Percentiles rank a stretch among this genome's conserved stretches.
Evolutionary conservation across 2,113 vertebrate genomes (phyloP).

Genomic region (Anolis carolinensis): DNA sequence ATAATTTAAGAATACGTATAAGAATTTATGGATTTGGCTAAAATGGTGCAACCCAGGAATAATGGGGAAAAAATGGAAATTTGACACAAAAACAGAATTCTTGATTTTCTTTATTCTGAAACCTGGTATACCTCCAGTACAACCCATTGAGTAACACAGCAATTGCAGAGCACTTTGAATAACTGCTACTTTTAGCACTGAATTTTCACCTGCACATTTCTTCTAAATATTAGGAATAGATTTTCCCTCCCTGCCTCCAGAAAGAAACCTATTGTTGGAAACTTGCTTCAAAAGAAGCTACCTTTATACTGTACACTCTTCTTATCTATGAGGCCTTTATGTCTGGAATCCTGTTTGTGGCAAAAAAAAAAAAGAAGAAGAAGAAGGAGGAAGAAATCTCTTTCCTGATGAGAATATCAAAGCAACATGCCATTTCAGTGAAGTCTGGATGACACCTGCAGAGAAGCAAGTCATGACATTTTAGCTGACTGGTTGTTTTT

Average conservation of each 20-base stretch:
- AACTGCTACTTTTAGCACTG: conserved; percentile 48
- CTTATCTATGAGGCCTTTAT: conserved; percentile 59
- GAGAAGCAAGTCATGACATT: conserved; percentile 71
- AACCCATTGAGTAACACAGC: conserved; percentile 26
- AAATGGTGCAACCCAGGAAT: neutral
- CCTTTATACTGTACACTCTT: conserved; percentile 42
- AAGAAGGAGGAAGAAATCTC: no score
- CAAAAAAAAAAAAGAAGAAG: conserved; percentile 50
- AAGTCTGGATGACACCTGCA: conserved; percentile 65
- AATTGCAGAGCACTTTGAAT: conserved; percentile 52
- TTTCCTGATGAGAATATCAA: conserved; percentile 73
- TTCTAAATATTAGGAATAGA: conserved; percentile 33
- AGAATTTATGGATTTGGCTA: neutral
- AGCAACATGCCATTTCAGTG: conserved; percentile 64
- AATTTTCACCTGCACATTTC: conserved; percentile 53
- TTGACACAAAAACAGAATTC: neutral
- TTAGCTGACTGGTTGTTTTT: conserved; percentile 55
- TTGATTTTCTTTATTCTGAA: conserved; percentile 31
- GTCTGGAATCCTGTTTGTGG: conserved; percentile 35
- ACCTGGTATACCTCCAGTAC: conserved; percentile 57
- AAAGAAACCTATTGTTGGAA: conserved; percentile 18
- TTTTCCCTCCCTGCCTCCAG: neutral
- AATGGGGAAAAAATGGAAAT: conserved; percentile 19
- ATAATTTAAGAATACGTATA: conserved; percentile 5
- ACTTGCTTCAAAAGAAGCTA: conserved; percentile 21